These are phyloP conservation scores for Ailuropoda melanoleuca DNA, from an alignment of 2,113 vertebrate species.

Conservation along the genomic window DNA sequence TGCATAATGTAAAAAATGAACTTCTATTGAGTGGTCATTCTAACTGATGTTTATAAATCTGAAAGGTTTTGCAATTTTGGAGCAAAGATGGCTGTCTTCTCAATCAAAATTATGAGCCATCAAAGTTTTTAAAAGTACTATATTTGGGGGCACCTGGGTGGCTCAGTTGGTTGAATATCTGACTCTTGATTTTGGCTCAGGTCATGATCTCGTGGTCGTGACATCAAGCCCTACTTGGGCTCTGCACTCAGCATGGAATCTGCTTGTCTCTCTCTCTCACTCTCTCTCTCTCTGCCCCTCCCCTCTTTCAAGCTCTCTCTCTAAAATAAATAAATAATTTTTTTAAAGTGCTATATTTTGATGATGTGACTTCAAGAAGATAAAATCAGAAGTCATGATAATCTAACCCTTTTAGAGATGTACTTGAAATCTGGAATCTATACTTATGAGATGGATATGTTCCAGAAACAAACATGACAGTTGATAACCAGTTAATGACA, in stretches of 20 bases:
- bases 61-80: conserved; percentile 10
- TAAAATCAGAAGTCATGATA: conserved; percentile 22
- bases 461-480: not conserved
- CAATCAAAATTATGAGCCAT: not conserved
- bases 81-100: not conserved
- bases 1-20: not conserved
- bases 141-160: not conserved
- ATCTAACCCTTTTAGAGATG: not conserved
- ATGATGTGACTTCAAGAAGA: not conserved
- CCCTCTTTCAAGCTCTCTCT: not conserved
- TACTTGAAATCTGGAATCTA: not conserved
- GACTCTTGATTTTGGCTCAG: not conserved
- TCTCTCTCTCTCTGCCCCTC: not conserved
- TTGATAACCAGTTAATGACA: not conserved
- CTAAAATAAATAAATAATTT: not conserved
- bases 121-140: not conserved
- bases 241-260: not conserved
- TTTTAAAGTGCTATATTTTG: not conserved
- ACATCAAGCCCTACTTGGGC: not conserved
- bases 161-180: not conserved
- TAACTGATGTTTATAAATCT: not conserved
- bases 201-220: not conserved
- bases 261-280: not conserved
- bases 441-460: not conserved
- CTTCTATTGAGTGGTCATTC: not conserved